A percentile compares a stretch with the other conserved stretches of the same genome.
Conservation (phyloP, 1,140 invertebrate genomes). For the Centruroides sculpturatus region DNA sequence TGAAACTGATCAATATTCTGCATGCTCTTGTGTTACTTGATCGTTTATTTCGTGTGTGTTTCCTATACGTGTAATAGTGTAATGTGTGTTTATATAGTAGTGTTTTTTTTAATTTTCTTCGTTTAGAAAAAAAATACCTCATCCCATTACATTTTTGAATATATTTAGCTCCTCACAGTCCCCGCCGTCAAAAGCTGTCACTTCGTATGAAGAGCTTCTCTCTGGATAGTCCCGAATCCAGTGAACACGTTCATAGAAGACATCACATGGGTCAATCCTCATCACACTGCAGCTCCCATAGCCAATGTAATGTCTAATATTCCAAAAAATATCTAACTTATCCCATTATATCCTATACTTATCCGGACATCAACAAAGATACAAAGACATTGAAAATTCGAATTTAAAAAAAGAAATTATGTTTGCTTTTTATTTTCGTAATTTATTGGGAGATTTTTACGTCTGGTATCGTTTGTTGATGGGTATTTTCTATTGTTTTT, state of each 20-base stretch:
- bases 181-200: constrained; percentile 85
- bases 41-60: too few relatives aligned
- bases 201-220: constrained; percentile 95
- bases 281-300: constrained; percentile 30
- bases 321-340: neutral
- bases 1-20: too few relatives aligned
- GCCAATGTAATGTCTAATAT: constrained; percentile 29
- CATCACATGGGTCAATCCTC: constrained; percentile 31
- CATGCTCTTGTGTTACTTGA: too few relatives aligned
- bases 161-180: constrained; percentile 77
- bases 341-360: neutral
- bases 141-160: too few relatives aligned
- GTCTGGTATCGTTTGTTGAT: neutral
- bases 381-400: neutral
- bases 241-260: constrained; percentile 31
- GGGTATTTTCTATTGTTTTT: neutral
- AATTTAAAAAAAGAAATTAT: too few relatives aligned
- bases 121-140: too few relatives aligned
- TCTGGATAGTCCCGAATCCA: constrained; percentile 81
- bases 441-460: neutral
- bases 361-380: too few relatives aligned
- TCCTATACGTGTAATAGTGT: neutral
- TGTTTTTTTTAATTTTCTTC: neutral
- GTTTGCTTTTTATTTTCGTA: too few relatives aligned
- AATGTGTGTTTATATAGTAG: neutral